Percentiles rank a stretch among this genome's conserved stretches.
Evolutionary conservation across 2,113 vertebrate genomes (phyloP).

Genomic region (Tragelaphus scriptus): DNA sequence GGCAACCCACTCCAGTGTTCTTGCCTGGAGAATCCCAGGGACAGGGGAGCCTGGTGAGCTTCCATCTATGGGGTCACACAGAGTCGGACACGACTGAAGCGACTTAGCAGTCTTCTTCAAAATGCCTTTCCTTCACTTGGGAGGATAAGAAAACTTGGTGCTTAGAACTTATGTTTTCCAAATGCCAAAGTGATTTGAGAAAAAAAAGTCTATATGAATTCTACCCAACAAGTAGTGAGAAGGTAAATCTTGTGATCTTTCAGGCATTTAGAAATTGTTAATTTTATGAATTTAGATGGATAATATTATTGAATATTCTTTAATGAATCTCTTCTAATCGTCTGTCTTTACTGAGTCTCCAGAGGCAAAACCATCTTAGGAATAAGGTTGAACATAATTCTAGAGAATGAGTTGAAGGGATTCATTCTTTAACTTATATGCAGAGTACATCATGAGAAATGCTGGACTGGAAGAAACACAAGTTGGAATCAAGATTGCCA

Average conservation of each 20-base stretch:
- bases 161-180: neutral
- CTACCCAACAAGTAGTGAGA: neutral
- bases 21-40: too few relatives aligned
- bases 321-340: neutral
- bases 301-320: slow-evolving; percentile 10
- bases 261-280: neutral
- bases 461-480: too few relatives aligned
- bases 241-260: neutral
- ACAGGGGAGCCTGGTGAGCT: too few relatives aligned
- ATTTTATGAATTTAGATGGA: neutral
- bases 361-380: neutral
- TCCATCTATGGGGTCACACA: too few relatives aligned
- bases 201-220: neutral
- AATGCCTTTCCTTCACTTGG: neutral
- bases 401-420: neutral
- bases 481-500: too few relatives aligned
- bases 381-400: neutral
- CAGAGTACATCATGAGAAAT: too few relatives aligned
- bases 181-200: neutral
- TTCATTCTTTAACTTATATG: slow-evolving; percentile 5
- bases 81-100: too few relatives aligned
- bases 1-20: too few relatives aligned
- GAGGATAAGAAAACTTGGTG: neutral
- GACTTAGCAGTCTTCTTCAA: neutral
- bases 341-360: neutral